These are phyloP conservation scores for Hypotaenidia okinawae DNA, from an alignment of 2,797 vertebrate species.

Conservation along the genomic window DNA sequence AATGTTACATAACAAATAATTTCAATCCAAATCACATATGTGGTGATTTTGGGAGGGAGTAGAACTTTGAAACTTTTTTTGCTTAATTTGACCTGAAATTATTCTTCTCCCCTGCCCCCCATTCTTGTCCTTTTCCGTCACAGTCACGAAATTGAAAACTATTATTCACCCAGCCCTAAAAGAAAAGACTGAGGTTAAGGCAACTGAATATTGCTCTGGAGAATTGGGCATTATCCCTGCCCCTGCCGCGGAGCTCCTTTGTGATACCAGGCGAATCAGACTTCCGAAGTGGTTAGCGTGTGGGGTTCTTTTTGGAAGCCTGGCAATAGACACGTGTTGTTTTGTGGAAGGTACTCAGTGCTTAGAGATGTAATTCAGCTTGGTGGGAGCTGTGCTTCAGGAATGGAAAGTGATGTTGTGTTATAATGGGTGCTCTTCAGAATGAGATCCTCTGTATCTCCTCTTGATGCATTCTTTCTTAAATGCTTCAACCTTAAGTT, in stretches of 20 bases:
- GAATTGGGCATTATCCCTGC: not conserved
- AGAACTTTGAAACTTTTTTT: not conserved
- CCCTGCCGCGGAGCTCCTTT: not conserved
- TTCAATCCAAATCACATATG: not conserved
- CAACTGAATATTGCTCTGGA: not conserved
- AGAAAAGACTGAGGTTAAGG: not conserved
- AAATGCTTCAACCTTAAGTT: not conserved
- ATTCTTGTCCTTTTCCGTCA: not conserved
- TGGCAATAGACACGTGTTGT: not conserved
- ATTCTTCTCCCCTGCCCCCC: accelerated
- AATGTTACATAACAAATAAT: not conserved
- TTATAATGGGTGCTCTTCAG: not conserved
- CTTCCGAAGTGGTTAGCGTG: not conserved
- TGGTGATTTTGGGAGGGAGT: not conserved
- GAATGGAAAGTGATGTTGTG: not conserved
- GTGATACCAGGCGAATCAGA: not conserved
- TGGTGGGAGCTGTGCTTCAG: not conserved
- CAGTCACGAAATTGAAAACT: not conserved
- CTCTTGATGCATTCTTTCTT: not conserved
- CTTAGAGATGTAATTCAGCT: not conserved
- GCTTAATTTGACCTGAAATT: not conserved
- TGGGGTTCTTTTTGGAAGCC: not conserved
- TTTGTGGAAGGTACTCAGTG: not conserved
- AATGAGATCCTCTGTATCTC: not conserved
- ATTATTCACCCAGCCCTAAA: not conserved